phyloP scores from a whole-genome alignment of 2,797 vertebrate genomes.

The Melanotaenia nigrans region DNA sequence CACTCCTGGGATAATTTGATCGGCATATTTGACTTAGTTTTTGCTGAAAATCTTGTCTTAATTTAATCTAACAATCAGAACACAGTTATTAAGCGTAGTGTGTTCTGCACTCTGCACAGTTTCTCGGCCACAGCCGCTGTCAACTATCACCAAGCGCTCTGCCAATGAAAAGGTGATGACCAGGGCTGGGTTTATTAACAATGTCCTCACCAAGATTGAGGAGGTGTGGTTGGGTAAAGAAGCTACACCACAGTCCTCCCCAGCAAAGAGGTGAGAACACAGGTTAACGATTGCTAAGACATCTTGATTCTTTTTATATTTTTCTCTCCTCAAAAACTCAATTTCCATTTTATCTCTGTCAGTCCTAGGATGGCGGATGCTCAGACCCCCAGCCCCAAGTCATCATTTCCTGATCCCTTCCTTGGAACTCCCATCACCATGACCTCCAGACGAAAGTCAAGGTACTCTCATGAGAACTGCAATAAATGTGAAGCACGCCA shows the following conservation, averaged over 20 bases:
- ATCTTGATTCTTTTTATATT: background rate
- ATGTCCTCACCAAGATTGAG: conserved; percentile 90
- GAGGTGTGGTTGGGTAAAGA: conserved; percentile 89
- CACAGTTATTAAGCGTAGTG: background rate
- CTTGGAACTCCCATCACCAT: conserved; percentile 89
- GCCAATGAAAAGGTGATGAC: conserved; percentile 86
- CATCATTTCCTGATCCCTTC: conserved; percentile 84
- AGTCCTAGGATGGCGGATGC: conserved; percentile 75
- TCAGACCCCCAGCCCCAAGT: conserved; percentile 44
- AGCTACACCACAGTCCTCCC: conserved; percentile 69
- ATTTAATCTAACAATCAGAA: background rate
- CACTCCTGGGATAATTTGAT: background rate
- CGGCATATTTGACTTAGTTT: background rate
- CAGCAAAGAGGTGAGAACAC: conserved; percentile 79
- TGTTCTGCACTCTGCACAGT: conserved; percentile 69
- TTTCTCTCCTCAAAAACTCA: background rate
- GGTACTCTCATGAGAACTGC: conserved; percentile 75
- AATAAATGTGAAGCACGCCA: background rate
- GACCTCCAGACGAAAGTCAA: conserved; percentile 85
- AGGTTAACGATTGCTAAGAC: background rate
- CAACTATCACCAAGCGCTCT: conserved; percentile 86
- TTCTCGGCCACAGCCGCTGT: conserved; percentile 89
- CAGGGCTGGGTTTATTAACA: conserved; percentile 90
- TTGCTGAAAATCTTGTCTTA: background rate
- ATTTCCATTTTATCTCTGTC: conserved; percentile 19